These are phyloP conservation scores for Galeopsomyia nigrocyanea DNA, from an alignment of 2,888 invertebrate genomes.

Conservation along the genomic window DNA sequence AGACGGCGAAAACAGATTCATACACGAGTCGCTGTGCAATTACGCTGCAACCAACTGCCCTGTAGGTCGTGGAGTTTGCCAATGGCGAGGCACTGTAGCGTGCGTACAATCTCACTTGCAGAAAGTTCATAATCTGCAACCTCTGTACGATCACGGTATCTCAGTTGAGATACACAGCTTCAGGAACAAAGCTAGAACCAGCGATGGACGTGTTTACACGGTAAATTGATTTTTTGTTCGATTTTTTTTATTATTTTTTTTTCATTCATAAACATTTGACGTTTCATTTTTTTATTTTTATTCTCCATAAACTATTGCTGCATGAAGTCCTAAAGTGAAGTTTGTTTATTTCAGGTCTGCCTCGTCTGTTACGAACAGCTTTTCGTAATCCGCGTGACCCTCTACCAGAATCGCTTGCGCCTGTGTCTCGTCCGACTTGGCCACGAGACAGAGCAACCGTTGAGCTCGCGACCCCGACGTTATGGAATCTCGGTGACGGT, in stretches of 20 bases:
- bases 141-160: conserved; percentile 51
- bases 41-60: conserved; percentile 51
- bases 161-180: conserved; percentile 54
- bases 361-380: conserved; percentile 53
- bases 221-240: too few species aligned
- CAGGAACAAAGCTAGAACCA: conserved; percentile 37
- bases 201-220: conserved; percentile 51
- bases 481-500: conserved; percentile 48
- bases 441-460: not conserved
- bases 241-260: conserved; percentile 8
- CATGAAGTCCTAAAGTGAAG: too few species aligned
- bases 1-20: conserved; percentile 49
- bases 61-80: conserved; percentile 41
- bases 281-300: too few species aligned
- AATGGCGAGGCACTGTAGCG: conserved; percentile 49
- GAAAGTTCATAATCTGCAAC: conserved; percentile 50
- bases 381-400: conserved; percentile 50
- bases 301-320: too few species aligned
- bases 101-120: conserved; percentile 52
- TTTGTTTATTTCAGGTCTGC: conserved; percentile 48
- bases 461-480: not conserved
- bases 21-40: conserved; percentile 53
- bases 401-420: conserved; percentile 47
- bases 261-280: not conserved
- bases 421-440: conserved; percentile 50